Conservation (phyloP, 1,140 invertebrate genomes). For the Hydropsyche tenuis region DNA sequence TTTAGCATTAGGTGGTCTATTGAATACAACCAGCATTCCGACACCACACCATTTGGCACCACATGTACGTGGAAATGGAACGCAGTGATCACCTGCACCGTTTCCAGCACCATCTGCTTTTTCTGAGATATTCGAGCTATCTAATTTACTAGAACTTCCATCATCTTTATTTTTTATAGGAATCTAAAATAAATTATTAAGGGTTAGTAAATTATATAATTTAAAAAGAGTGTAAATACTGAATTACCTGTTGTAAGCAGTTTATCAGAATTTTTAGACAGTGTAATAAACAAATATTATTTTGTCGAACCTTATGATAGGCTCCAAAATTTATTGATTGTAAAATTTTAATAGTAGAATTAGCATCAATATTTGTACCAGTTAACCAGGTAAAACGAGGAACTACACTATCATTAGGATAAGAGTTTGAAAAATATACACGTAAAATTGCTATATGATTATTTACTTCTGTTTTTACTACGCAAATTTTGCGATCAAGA, state of each 20-base stretch:
- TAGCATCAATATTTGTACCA: slow-evolving; percentile 60
- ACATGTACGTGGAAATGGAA: slow-evolving; percentile 93
- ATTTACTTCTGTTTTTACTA: slow-evolving; percentile 75
- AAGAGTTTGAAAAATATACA: slow-evolving; percentile 80
- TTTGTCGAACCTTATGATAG: slow-evolving; percentile 58
- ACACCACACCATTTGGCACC: slow-evolving; percentile 92
- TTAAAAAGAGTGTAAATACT: slow-evolving; percentile 24
- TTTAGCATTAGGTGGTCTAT: slow-evolving; percentile 76
- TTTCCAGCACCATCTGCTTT: slow-evolving; percentile 64
- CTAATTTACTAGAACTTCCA: slow-evolving; percentile 58
- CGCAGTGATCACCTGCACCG: slow-evolving; percentile 74
- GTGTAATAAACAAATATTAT: slow-evolving; percentile 58
- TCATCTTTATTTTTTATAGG: slow-evolving; percentile 61
- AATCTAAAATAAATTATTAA: slow-evolving; percentile 53
- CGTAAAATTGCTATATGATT: slow-evolving; percentile 77
- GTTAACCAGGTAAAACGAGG: slow-evolving; percentile 61
- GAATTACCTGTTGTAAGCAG: slow-evolving; percentile 61
- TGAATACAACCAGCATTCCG: slow-evolving; percentile 84
- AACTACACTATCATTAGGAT: slow-evolving; percentile 69
- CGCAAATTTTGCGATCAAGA: slow-evolving; percentile 74
- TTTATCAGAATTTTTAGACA: slow-evolving; percentile 60
- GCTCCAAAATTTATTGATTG: slow-evolving; percentile 61
- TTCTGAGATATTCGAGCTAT: slow-evolving; percentile 56
- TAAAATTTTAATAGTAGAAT: slow-evolving; percentile 60
- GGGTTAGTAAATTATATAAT: slow-evolving; percentile 19